Conservation (phyloP, 2,888 invertebrate species). For the Hyles lineata region DNA sequence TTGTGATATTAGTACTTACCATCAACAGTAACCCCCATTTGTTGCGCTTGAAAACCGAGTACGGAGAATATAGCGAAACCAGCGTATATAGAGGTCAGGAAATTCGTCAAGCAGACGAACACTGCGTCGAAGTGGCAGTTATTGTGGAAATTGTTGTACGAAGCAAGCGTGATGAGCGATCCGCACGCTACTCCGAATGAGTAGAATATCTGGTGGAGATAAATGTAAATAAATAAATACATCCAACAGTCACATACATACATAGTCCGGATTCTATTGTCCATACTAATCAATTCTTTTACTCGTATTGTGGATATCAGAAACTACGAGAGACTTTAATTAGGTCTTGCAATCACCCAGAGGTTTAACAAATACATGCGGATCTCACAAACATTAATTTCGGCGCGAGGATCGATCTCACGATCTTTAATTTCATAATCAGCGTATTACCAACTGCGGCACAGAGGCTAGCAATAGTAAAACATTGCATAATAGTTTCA, state of each 20-base stretch:
- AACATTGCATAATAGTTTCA: background rate
- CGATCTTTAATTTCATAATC: no score
- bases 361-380: no score
- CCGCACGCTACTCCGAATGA: conserved; percentile 91
- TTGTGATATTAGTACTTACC: conserved; percentile 57
- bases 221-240: conserved; percentile 3
- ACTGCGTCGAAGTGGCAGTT: conserved; percentile 90
- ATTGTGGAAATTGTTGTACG: conserved; percentile 89
- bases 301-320: no score
- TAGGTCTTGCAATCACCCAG: no score
- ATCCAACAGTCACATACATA: no score
- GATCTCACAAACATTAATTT: no score
- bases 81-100: conserved; percentile 90
- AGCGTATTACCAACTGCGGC: no score
- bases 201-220: conserved; percentile 87
- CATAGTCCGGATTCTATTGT: no score
- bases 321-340: no score
- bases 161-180: conserved; percentile 90
- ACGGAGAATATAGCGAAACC: conserved; percentile 92
- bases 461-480: no score
- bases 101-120: conserved; percentile 89
- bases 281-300: no score
- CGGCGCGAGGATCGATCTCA: no score
- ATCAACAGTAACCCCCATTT: conserved; percentile 87
- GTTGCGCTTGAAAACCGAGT: conserved; percentile 89